Evolutionary conservation across 2,888 invertebrate genomes (phyloP), one percentile per base, ranked within the genome.

Genomic region (Scaptodrosophila latifasciaeformis): DNA sequence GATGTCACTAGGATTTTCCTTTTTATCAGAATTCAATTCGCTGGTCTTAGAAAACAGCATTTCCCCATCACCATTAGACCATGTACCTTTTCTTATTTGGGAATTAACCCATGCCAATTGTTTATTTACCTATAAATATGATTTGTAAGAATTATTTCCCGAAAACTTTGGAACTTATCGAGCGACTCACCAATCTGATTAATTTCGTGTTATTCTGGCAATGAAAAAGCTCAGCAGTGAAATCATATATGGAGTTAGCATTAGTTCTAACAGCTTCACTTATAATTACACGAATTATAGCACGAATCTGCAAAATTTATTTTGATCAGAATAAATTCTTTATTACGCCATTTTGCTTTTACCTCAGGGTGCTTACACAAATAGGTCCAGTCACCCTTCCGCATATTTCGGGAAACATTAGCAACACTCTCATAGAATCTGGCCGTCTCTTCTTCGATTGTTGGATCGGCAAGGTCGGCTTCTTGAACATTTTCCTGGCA

Each of bases 331-430:
- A 19, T 7, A 6, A 17, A 17, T 5, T 12, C 2, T 9, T 18
- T 12, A 9, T 27, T 27, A 27, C 27, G 5, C 27, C 9, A 27
- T 27, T 5, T 13, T 13, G 6, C 2, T 13, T 5, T 12, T 37
- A 71, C 61, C 58, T 70, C 70, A 3, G 76, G 69, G 45, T 70
- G 70, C 0, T 37, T 47, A 1, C 55, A 54, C 9, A 70, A 47
- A 44, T 70, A 70, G 0, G 56, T 18, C 76, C 72, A 76, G 31
- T 68, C 69, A 2, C 44, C 49, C 19, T 65, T 75, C 0, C 69
- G 57, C 35, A 78, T 40, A 31, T 63, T 56, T 27, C 34, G 42
- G 0, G 61, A 61, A 17, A 78, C 12, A 21, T 37, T 48, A 4
- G 30, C 12, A 27, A 72, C 52, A 7, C 59, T 71, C 3, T 48